These are phyloP conservation scores for Xestoiulus laeticollis DNA, from an alignment of 2,888 invertebrate species.

Conservation along the genomic window DNA sequence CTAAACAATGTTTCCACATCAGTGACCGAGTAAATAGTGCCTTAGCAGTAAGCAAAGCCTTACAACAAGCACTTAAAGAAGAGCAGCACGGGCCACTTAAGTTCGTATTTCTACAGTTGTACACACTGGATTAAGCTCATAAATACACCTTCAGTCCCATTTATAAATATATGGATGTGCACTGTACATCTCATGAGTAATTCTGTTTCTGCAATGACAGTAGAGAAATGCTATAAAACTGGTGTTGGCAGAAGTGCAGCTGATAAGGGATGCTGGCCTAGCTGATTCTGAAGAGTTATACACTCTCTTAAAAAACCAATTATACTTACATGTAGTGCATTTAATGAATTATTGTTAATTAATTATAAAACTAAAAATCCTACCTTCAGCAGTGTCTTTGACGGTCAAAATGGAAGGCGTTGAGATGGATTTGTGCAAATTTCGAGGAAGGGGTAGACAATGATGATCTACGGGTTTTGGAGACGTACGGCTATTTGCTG, in stretches of 20 bases:
- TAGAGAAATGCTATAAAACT: no score
- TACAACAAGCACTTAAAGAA: not conserved
- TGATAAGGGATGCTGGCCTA: no score
- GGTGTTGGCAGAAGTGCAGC: no score
- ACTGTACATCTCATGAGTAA: no score
- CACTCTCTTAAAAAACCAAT: no score
- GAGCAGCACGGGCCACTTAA: not conserved
- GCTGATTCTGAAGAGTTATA: no score
- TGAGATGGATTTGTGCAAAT: constrained; percentile 86
- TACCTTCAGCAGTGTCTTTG: constrained; percentile 54
- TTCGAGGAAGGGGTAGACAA: constrained; percentile 52
- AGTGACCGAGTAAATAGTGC: not conserved
- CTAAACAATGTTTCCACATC: not conserved
- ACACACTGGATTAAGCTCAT: not conserved
- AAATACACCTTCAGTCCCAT: no score
- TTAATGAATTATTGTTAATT: no score
- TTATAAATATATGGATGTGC: no score
- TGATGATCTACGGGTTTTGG: constrained; percentile 50
- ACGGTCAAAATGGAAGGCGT: constrained; percentile 70
- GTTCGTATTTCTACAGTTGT: not conserved
- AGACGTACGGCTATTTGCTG: not conserved
- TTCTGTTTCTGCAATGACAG: no score
- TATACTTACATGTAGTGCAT: no score
- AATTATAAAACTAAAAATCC: not conserved
- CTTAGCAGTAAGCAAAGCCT: not conserved